These are phyloP conservation scores for Drosophila sulfurigaster DNA, from an alignment of 1,140 invertebrate genomes.

Conservation along the genomic window DNA sequence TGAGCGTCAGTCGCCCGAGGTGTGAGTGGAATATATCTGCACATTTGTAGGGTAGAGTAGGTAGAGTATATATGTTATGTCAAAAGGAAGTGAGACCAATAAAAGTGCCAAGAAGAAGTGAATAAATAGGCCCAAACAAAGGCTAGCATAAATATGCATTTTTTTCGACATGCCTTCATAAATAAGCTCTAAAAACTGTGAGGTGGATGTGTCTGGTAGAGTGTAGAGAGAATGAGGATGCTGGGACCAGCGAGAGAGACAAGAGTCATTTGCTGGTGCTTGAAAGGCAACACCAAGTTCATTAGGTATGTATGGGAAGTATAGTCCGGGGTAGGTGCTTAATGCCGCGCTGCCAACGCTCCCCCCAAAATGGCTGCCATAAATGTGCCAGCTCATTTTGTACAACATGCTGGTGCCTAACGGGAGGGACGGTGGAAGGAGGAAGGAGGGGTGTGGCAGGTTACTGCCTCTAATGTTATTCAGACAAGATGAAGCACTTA, in stretches of 20 bases:
- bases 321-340: slow-evolving; percentile 37
- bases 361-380: slow-evolving; percentile 74
- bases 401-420: slow-evolving; percentile 5
- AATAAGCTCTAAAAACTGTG: slow-evolving; percentile 19
- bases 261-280: slow-evolving; percentile 42
- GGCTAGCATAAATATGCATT: slow-evolving; percentile 53
- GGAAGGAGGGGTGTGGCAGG: slow-evolving; percentile 16
- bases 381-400: slow-evolving; percentile 79
- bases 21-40: slow-evolving; percentile 31
- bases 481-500: slow-evolving; percentile 82
- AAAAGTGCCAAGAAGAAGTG: slow-evolving; percentile 40
- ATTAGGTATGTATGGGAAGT: slow-evolving; percentile 74
- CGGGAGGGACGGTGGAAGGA: neutral
- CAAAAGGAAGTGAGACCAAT: slow-evolving; percentile 20
- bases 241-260: slow-evolving; percentile 21
- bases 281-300: slow-evolving; percentile 70
- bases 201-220: neutral
- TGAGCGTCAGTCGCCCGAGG: slow-evolving; percentile 17
- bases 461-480: slow-evolving; percentile 72
- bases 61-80: slow-evolving; percentile 1
- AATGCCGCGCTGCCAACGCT: slow-evolving; percentile 60
- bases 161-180: slow-evolving; percentile 50
- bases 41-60: neutral
- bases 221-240: slow-evolving; percentile 22
- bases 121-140: slow-evolving; percentile 43